These are phyloP conservation scores for Miniopterus natalensis DNA, from an alignment of 2,113 vertebrate species.

Conservation along the genomic window DNA sequence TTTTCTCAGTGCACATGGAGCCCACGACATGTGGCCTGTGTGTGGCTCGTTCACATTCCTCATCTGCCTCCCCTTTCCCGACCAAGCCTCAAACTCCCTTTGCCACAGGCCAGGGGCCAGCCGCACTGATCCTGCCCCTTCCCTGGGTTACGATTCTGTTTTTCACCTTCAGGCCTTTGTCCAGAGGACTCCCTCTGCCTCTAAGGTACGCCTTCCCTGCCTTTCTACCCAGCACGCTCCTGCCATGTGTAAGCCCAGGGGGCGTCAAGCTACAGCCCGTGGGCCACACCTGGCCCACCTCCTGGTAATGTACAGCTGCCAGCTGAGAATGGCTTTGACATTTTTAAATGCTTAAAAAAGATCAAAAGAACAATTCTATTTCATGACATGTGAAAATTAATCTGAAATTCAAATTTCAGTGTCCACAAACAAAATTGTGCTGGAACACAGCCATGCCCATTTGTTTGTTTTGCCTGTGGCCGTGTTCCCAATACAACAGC, in stretches of 20 bases:
- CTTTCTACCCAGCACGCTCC: not conserved
- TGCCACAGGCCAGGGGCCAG: not conserved
- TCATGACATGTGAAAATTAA: conserved; percentile 7
- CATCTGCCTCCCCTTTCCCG: not conserved
- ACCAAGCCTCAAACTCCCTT: not conserved
- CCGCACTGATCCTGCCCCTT: not conserved
- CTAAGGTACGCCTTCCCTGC: not conserved
- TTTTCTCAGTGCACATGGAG: not conserved
- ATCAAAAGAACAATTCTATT: not conserved
- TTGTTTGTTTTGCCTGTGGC: not conserved
- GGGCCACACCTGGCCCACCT: not conserved
- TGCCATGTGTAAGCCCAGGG: not conserved
- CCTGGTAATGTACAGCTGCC: not conserved
- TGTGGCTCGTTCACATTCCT: not conserved
- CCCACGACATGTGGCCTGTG: not conserved
- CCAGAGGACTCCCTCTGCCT: not conserved
- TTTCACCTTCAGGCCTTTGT: not conserved
- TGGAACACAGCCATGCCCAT: not conserved
- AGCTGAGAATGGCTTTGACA: not conserved
- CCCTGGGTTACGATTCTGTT: not conserved
- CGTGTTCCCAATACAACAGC: not conserved
- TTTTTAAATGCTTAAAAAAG: conserved; percentile 37
- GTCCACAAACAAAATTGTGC: not conserved
- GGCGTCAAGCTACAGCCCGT: accelerated
- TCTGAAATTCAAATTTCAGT: conserved; percentile 20